Evolutionary conservation across 2,888 invertebrate species (phyloP).

Genomic region (Oscheius sp.): DNA sequence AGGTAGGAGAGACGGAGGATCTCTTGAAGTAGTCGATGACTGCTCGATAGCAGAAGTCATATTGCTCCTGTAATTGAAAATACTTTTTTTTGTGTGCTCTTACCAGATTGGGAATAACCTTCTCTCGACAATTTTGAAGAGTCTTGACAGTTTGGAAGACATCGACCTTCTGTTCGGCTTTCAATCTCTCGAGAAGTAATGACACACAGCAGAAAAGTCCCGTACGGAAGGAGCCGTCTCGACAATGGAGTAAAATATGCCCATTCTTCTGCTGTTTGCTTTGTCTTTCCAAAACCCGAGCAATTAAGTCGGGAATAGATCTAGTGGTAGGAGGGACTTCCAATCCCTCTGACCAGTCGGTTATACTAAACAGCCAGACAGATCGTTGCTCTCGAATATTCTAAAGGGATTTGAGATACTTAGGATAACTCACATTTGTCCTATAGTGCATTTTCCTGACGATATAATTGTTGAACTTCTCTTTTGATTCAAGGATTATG

Average conservation of each 20-base stretch:
- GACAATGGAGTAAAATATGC: conserved; percentile 86
- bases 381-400: background rate
- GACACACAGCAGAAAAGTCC: conserved; percentile 65
- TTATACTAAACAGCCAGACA: conserved; percentile 57
- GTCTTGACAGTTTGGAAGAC: conserved; percentile 64
- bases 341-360: conserved; percentile 57
- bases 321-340: conserved; percentile 51
- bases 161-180: conserved; percentile 68
- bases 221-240: conserved; percentile 63
- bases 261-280: conserved; percentile 76
- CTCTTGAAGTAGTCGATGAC: conserved; percentile 69
- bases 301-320: conserved; percentile 74
- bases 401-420: background rate
- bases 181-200: conserved; percentile 66
- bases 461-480: conserved; percentile 42
- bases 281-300: conserved; percentile 76
- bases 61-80: conserved; percentile 72
- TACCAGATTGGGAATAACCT: conserved; percentile 48
- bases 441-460: conserved; percentile 56
- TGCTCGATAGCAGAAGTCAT: conserved; percentile 72
- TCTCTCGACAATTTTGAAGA: conserved; percentile 33
- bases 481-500: conserved; percentile 49
- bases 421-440: conserved; percentile 43
- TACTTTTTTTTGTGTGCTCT: no score
- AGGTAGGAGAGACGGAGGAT: background rate